Evolutionary conservation across 2,888 invertebrate species (phyloP).

Genomic region (Euclidia mi): DNA sequence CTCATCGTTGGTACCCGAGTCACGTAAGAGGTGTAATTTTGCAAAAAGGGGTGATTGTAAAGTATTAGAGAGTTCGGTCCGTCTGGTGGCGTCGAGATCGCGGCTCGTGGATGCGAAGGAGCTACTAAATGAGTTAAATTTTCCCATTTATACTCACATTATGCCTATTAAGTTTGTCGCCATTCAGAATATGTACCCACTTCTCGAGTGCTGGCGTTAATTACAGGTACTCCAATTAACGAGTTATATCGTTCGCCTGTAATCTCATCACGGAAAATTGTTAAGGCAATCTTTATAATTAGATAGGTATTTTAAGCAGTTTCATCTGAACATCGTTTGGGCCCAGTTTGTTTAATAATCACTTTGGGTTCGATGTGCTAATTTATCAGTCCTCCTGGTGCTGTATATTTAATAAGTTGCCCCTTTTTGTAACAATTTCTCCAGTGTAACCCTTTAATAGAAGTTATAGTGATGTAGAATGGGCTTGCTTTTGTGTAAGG

Average conservation of each 20-base stretch:
- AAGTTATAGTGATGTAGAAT: too few relatives aligned
- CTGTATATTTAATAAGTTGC: too few relatives aligned
- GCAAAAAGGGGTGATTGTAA: constrained; percentile 82
- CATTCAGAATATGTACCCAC: constrained; percentile 77
- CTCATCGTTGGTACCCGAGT: constrained; percentile 65
- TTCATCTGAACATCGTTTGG: constrained; percentile 21
- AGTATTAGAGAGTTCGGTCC: constrained; percentile 69
- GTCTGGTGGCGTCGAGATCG: constrained; percentile 65
- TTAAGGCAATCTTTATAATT: constrained; percentile 59
- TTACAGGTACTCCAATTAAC: constrained; percentile 81
- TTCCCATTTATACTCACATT: constrained; percentile 86
- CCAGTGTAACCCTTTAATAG: not conserved
- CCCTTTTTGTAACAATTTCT: too few relatives aligned
- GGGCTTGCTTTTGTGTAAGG: too few relatives aligned
- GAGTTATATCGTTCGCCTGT: constrained; percentile 72
- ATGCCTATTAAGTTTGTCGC: constrained; percentile 83
- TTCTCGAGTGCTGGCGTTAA: constrained; percentile 76
- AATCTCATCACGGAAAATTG: constrained; percentile 69
- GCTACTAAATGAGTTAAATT: constrained; percentile 84
- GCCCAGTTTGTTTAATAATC: constrained; percentile 22
- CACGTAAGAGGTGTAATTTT: constrained; percentile 81
- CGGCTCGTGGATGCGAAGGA: constrained; percentile 66
- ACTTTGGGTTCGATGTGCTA: constrained; percentile 12
- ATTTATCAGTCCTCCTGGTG: not conserved
- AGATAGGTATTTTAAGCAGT: constrained; percentile 38